These are phyloP conservation scores for Staurois parvus DNA, from an alignment of 2,797 vertebrate species.

Conservation along the genomic window DNA sequence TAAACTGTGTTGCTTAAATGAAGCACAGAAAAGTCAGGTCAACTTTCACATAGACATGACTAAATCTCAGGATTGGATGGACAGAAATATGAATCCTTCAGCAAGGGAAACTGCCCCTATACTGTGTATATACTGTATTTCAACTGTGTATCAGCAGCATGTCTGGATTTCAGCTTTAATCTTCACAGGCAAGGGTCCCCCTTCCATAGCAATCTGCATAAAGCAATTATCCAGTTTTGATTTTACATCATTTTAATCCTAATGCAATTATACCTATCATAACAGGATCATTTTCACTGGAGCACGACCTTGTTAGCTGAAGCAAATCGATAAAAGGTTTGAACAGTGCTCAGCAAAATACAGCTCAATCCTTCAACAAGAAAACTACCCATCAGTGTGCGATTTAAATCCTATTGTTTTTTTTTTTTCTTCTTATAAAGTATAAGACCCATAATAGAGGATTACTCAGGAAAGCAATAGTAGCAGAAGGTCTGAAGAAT, in stretches of 20 bases:
- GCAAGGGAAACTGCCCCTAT: too few relatives aligned
- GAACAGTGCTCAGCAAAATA: background rate
- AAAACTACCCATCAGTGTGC: conserved; percentile 28
- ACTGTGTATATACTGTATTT: background rate
- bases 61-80: too few relatives aligned
- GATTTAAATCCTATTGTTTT: conserved; percentile 25
- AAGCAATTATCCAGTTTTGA: conserved; percentile 4
- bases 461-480: conserved; percentile 22
- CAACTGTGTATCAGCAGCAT: background rate
- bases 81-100: too few relatives aligned
- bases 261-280: background rate
- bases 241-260: background rate
- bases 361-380: conserved; percentile 2
- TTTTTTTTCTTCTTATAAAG: conserved; percentile 1
- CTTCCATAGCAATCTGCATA: background rate
- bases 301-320: background rate
- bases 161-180: background rate
- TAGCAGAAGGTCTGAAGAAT: conserved; percentile 26
- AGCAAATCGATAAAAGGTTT: conserved; percentile 14
- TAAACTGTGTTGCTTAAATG: too few relatives aligned
- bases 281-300: background rate
- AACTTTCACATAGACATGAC: too few relatives aligned
- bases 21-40: too few relatives aligned
- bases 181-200: background rate
- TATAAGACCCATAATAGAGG: conserved; percentile 19